Conservation (phyloP, 2,888 invertebrate genomes). For the Drosophila austrosaltans region DNA sequence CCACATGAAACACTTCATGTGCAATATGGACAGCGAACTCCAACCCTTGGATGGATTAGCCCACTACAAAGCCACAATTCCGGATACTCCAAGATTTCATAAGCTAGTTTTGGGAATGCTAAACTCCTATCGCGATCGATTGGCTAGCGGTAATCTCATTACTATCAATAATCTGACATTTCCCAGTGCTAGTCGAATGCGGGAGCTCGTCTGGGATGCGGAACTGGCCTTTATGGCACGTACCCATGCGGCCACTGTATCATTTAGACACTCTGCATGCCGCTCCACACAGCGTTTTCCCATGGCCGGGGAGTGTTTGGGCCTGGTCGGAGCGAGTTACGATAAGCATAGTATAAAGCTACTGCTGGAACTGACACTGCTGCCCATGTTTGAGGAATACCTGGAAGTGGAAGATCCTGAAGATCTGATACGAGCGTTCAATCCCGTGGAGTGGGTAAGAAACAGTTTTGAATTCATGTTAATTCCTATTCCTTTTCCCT, state of each 20-base stretch:
- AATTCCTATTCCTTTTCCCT: neutral
- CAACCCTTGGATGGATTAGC: neutral
- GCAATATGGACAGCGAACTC: conserved; percentile 29
- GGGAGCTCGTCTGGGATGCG: conserved; percentile 58
- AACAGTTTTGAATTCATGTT: neutral
- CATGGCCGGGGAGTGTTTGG: conserved; percentile 44
- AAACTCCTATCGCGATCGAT: conserved; percentile 42
- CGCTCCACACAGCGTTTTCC: conserved; percentile 53
- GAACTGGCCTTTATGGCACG: conserved; percentile 61
- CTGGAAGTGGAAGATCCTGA: conserved; percentile 10
- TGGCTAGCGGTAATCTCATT: conserved; percentile 46
- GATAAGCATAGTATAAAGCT: neutral
- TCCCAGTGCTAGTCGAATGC: conserved; percentile 54
- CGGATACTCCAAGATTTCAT: conserved; percentile 44
- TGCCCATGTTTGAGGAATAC: conserved; percentile 46
- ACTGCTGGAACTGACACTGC: conserved; percentile 24
- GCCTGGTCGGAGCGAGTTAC: conserved; percentile 1
- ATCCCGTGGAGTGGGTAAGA: conserved; percentile 1
- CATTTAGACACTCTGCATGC: conserved; percentile 50
- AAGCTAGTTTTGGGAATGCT: conserved; percentile 16
- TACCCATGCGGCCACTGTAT: conserved; percentile 47
- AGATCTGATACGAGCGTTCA: neutral
- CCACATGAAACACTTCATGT: conserved; percentile 46
- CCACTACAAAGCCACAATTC: conserved; percentile 31
- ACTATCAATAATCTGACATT: conserved; percentile 18